Conservation (phyloP, 2,888 invertebrate species). For the Andrena bicolor region DNA sequence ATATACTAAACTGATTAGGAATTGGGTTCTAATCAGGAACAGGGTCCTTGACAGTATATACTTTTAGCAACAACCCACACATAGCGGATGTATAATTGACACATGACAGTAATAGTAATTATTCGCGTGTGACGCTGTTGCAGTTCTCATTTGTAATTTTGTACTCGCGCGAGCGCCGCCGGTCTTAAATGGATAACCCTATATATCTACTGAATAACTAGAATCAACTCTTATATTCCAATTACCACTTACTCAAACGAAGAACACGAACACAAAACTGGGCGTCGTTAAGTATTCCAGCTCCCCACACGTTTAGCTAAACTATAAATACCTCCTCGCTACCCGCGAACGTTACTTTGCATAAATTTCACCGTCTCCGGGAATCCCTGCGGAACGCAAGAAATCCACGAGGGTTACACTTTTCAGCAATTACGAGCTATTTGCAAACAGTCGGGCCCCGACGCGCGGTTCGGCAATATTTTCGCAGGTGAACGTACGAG, state of each 20-base stretch:
- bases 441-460: constrained; percentile 3
- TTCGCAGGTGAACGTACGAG: constrained; percentile 37
- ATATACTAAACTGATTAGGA: too few species aligned
- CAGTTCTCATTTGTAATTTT: too few species aligned
- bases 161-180: too few species aligned
- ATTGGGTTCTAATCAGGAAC: too few species aligned
- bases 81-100: too few species aligned
- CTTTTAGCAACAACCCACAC: too few species aligned
- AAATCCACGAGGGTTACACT: background rate
- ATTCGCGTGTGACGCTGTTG: too few species aligned
- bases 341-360: background rate
- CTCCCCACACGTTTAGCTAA: background rate
- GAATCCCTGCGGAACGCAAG: constrained; percentile 1
- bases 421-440: constrained; percentile 23
- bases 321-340: background rate
- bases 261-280: background rate
- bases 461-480: constrained; percentile 35
- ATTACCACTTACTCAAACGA: background rate
- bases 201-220: too few species aligned
- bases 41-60: too few species aligned
- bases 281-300: background rate
- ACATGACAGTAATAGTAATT: too few species aligned
- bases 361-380: background rate
- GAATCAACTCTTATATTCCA: background rate
- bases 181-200: too few species aligned